A percentile compares a stretch with the other conserved stretches of the same genome.
These are phyloP conservation scores for Ascaphus truei DNA, from an alignment of 2,113 vertebrate genomes.

Conservation along the genomic window DNA sequence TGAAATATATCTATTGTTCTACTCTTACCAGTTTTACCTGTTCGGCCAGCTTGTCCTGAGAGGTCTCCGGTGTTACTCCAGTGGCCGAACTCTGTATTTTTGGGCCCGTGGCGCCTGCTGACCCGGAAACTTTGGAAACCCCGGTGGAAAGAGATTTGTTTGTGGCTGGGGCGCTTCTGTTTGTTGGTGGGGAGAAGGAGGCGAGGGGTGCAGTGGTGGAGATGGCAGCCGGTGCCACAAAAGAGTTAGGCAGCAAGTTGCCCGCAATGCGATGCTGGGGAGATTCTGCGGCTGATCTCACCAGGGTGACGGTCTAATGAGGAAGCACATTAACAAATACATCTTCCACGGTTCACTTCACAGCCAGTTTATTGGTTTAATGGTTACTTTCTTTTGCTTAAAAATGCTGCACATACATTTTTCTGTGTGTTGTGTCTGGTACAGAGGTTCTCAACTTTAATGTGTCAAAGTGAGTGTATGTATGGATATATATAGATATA, in stretches of 20 bases:
- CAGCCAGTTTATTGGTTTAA: not conserved
- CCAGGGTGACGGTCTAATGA: conserved; percentile 74
- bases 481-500: too few species aligned
- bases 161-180: conserved; percentile 66
- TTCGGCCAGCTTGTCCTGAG: conserved; percentile 89
- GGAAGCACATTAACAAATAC: conserved; percentile 18
- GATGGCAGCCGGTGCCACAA: conserved; percentile 55
- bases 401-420: not conserved
- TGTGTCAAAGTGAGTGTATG: too few species aligned
- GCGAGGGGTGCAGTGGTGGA: conserved; percentile 60
- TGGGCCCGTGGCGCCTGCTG: conserved; percentile 64
- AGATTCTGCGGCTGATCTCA: conserved; percentile 72
- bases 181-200: conserved; percentile 63
- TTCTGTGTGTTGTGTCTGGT: too few species aligned
- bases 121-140: conserved; percentile 76
- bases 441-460: too few species aligned
- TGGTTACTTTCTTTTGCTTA: not conserved
- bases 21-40: conserved; percentile 85
- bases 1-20: too few species aligned
- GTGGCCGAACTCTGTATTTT: conserved; percentile 72
- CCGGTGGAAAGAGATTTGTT: conserved; percentile 69
- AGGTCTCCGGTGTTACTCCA: conserved; percentile 68
- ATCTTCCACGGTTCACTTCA: not conserved
- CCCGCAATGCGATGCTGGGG: conserved; percentile 74
- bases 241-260: conserved; percentile 65